Conservation (phyloP, 2,888 invertebrate species). For the Cataglyphis cursor region DNA sequence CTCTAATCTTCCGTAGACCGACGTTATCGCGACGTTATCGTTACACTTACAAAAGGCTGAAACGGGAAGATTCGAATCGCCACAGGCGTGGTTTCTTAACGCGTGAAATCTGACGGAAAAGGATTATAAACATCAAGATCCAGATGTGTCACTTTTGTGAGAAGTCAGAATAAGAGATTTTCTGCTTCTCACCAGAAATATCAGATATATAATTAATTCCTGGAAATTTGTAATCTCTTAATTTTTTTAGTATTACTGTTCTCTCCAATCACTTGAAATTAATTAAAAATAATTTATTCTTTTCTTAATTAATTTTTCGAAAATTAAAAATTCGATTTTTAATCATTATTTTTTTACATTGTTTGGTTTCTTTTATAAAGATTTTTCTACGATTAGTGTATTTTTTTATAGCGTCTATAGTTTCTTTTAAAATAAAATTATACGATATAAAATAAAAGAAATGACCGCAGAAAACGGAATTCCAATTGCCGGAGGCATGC, state of each 20-base stretch:
- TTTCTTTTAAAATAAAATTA: slow-evolving; percentile 16
- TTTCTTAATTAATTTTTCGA: neutral
- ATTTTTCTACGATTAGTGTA: neutral
- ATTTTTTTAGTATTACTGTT: neutral
- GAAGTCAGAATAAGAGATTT: neutral
- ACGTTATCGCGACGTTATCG: slow-evolving; percentile 44
- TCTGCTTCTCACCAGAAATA: neutral
- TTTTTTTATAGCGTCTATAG: neutral
- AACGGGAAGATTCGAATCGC: neutral
- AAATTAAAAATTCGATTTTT: neutral
- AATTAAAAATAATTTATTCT: neutral
- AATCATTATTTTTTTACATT: neutral
- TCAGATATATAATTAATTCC: neutral
- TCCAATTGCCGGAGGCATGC: neutral
- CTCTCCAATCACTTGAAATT: neutral
- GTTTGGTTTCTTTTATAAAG: neutral
- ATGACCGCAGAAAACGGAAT: neutral
- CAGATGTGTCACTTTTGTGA: neutral
- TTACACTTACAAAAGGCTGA: slow-evolving; percentile 25
- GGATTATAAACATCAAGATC: neutral
- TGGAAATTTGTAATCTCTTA: neutral
- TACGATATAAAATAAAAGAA: neutral
- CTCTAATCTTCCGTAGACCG: slow-evolving; percentile 23
- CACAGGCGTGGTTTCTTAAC: neutral
- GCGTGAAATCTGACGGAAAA: slow-evolving; percentile 10